Conservation (phyloP, 2,888 invertebrate genomes). For the Corbicula japonica region DNA sequence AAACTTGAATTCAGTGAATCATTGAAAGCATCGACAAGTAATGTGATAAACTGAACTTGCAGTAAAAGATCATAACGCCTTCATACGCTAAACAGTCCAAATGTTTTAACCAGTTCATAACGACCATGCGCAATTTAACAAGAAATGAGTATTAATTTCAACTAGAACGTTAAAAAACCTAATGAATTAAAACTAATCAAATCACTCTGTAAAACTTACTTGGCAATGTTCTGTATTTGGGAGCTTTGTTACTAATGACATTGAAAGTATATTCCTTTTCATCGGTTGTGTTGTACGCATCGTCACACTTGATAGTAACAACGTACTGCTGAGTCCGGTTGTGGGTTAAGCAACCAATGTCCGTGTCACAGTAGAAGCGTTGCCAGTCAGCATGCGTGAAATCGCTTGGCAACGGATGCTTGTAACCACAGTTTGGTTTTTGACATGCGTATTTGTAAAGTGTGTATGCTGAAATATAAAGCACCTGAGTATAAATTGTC, state of each 20-base stretch:
- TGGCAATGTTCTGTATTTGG: neutral
- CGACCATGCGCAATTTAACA: no score
- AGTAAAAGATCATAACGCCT: no score
- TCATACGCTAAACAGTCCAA: no score
- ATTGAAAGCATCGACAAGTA: no score
- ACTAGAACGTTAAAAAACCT: no score
- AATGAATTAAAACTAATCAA: no score
- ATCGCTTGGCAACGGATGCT: neutral
- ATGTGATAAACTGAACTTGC: no score
- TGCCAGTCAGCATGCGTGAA: no score
- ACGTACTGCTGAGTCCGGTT: constrained; percentile 3
- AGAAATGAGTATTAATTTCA: no score
- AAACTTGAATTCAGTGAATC: no score
- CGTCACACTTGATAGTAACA: neutral
- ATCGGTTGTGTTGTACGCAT: neutral
- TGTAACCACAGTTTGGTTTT: neutral
- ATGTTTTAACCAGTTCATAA: no score
- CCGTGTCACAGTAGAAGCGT: neutral
- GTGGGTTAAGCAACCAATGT: neutral
- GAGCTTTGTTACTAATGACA: neutral
- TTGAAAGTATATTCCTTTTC: neutral
- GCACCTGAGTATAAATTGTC: no score
- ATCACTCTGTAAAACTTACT: neutral
- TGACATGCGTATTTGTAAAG: neutral
- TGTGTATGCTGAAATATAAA: constrained; percentile 6